These are phyloP conservation scores for Cyrtodaria siliqua DNA, from an alignment of 2,888 invertebrate genomes.

Conservation along the genomic window DNA sequence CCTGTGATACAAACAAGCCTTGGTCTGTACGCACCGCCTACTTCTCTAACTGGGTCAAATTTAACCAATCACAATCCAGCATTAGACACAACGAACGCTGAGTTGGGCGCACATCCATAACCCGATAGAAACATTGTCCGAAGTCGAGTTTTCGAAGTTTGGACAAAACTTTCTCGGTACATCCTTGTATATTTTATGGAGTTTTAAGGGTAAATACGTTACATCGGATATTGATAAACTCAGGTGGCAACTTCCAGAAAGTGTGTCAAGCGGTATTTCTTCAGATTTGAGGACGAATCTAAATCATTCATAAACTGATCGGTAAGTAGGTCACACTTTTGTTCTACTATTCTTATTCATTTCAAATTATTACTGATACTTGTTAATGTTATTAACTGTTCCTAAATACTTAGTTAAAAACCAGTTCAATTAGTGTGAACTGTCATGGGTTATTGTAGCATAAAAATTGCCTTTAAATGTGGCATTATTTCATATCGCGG, in stretches of 20 bases:
- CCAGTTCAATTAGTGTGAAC: too few species aligned
- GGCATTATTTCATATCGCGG: not conserved
- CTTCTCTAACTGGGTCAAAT: conserved; percentile 16
- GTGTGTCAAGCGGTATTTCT: too few species aligned
- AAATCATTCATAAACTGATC: not conserved
- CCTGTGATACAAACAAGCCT: too few species aligned
- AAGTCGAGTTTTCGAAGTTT: conserved; percentile 64
- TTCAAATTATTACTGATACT: too few species aligned
- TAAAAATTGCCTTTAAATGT: too few species aligned
- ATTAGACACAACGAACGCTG: not conserved
- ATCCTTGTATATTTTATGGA: not conserved
- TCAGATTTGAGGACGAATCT: too few species aligned
- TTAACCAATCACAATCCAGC: conserved; percentile 20
- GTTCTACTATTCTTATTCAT: not conserved
- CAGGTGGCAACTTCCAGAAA: not conserved
- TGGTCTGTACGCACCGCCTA: conserved; percentile 1
- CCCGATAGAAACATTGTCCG: conserved; percentile 50
- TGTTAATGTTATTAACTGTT: too few species aligned
- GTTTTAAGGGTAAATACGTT: not conserved
- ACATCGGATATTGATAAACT: not conserved
- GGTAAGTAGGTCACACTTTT: conserved; percentile 21
- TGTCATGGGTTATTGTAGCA: too few species aligned
- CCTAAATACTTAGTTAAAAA: too few species aligned
- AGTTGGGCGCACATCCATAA: conserved; percentile 6
- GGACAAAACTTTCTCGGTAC: conserved; percentile 43